A percentile compares a stretch with the other conserved stretches of the same genome.
Conservation (phyloP, 2,113 vertebrate species). For the Burhinus bistriatus region DNA sequence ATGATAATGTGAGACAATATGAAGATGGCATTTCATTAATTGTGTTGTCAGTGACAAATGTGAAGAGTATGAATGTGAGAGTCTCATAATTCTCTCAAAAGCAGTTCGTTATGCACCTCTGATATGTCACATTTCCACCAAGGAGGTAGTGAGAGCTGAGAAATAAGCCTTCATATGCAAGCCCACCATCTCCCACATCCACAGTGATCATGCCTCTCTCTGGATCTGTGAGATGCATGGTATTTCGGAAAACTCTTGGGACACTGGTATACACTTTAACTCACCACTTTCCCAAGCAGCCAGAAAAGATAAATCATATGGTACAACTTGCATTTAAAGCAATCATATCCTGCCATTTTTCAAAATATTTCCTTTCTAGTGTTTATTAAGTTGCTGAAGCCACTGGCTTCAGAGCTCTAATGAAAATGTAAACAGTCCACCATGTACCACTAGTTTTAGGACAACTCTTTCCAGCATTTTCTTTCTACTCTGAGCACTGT, state of each 20-base stretch:
- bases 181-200: neutral
- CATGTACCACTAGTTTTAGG: neutral
- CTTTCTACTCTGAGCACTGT: neutral
- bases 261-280: neutral
- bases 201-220: neutral
- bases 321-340: neutral
- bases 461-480: neutral
- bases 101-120: neutral
- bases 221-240: rapidly evolving
- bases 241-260: neutral
- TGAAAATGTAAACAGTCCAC: neutral
- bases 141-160: neutral
- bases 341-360: neutral
- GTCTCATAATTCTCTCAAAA: neutral
- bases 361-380: neutral
- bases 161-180: neutral
- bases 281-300: neutral
- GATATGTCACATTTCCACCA: neutral
- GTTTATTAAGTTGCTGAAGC: neutral
- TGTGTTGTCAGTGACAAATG: neutral
- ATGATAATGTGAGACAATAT: neutral
- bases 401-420: neutral
- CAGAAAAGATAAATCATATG: neutral
- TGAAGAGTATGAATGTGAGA: neutral
- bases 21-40: neutral